phyloP scores from a whole-genome alignment of 2,113 vertebrate species.

The Aldabrachelys gigantea region DNA sequence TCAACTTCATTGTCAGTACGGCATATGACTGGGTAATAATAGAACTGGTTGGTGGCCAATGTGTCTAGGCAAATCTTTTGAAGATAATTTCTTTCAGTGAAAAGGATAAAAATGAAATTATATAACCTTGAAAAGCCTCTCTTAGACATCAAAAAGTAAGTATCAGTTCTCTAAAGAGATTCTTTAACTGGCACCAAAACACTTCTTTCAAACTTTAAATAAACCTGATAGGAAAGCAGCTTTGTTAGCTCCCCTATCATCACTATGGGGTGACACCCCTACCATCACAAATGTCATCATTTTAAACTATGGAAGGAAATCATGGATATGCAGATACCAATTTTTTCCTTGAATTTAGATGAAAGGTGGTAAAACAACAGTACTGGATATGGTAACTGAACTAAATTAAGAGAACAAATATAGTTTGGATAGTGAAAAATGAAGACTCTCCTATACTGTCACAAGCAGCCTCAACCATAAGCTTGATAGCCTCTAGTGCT shows the following conservation, averaged over 20 bases:
- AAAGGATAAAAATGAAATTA: neutral
- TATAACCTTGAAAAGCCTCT: neutral
- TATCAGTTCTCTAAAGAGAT: neutral
- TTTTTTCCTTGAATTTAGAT: neutral
- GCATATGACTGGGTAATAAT: neutral
- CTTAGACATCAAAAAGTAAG: neutral
- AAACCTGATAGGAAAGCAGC: neutral
- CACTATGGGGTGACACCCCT: neutral
- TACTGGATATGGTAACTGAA: neutral
- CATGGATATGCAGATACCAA: rapidly evolving
- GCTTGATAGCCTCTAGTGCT: neutral
- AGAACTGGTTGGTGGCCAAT: neutral
- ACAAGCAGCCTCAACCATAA: neutral
- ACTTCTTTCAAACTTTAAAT: neutral
- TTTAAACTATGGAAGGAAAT: neutral
- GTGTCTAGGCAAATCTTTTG: neutral
- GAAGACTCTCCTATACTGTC: neutral
- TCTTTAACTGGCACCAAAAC: neutral
- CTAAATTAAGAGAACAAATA: neutral
- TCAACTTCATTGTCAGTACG: neutral
- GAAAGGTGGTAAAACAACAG: neutral
- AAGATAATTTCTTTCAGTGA: neutral
- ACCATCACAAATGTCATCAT: neutral
- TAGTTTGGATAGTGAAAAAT: neutral
- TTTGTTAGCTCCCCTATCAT: neutral